Conservation (phyloP, 1,140 invertebrate species). For the Heliconius himera region DNA sequence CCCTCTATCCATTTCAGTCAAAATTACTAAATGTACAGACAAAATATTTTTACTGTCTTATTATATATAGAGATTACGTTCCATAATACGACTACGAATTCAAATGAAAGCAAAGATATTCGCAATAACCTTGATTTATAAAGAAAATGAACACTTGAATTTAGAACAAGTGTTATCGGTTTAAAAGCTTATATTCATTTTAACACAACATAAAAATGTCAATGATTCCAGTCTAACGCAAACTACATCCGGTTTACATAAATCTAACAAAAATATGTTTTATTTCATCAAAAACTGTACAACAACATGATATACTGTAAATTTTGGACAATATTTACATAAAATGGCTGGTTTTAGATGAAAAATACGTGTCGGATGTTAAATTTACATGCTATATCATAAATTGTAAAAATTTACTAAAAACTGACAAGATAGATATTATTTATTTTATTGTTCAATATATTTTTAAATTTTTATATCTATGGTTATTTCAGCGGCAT, state of each 20-base stretch:
- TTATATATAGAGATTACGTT: too few relatives aligned
- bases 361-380: conserved; percentile 20
- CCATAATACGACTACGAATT: too few relatives aligned
- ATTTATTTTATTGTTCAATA: not conserved
- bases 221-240: not conserved
- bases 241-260: conserved; percentile 1
- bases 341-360: not conserved
- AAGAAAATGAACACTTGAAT: too few relatives aligned
- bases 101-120: too few relatives aligned
- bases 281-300: not conserved
- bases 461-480: not conserved
- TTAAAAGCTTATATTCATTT: not conserved
- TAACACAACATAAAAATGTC: not conserved
- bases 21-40: too few relatives aligned
- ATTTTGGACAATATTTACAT: conserved; percentile 3
- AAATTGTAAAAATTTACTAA: conserved; percentile 5
- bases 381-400: conserved; percentile 11
- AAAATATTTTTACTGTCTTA: too few relatives aligned
- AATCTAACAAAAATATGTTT: conserved; percentile 5
- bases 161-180: not conserved
- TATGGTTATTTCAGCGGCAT: too few relatives aligned
- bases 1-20: too few relatives aligned
- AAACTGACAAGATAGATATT: not conserved
- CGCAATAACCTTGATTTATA: too few relatives aligned
- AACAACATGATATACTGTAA: not conserved